phyloP scores from a whole-genome alignment of 2,113 vertebrate species.

The Xiphias gladius region DNA sequence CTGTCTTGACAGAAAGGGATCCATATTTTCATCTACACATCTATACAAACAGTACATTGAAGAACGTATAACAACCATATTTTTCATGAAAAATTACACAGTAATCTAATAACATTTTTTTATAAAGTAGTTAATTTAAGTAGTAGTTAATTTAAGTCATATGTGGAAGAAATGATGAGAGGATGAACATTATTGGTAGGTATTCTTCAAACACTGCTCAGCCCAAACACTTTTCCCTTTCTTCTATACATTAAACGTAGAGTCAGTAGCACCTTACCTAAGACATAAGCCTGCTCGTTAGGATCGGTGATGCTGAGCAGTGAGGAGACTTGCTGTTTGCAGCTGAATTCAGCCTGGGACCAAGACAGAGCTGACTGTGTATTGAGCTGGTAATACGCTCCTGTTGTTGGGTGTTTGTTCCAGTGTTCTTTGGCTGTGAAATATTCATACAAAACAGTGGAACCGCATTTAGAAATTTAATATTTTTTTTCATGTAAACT shows the following conservation, averaged over 20 bases:
- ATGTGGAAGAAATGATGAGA: neutral
- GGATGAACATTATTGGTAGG: neutral
- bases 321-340: slow-evolving; percentile 88
- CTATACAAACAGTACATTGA: too few species aligned
- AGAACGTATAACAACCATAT: neutral
- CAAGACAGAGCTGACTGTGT: slow-evolving; percentile 87
- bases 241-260: neutral
- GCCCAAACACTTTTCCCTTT: neutral
- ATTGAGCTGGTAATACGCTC: slow-evolving; percentile 89
- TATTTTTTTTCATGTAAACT: neutral
- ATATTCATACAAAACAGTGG: neutral
- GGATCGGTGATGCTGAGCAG: slow-evolving; percentile 89
- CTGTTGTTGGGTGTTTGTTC: slow-evolving; percentile 86
- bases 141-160: neutral
- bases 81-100: too few species aligned
- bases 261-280: slow-evolving; percentile 80
- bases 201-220: neutral
- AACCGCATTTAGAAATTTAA: neutral
- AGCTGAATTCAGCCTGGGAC: slow-evolving; percentile 91
- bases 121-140: too few species aligned
- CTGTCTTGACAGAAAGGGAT: neutral
- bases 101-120: too few species aligned
- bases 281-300: slow-evolving; percentile 88
- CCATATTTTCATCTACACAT: neutral
- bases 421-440: slow-evolving; percentile 78